These are phyloP conservation scores for Pectinophora gossypiella DNA, from an alignment of 1,140 invertebrate genomes.

Conservation along the genomic window DNA sequence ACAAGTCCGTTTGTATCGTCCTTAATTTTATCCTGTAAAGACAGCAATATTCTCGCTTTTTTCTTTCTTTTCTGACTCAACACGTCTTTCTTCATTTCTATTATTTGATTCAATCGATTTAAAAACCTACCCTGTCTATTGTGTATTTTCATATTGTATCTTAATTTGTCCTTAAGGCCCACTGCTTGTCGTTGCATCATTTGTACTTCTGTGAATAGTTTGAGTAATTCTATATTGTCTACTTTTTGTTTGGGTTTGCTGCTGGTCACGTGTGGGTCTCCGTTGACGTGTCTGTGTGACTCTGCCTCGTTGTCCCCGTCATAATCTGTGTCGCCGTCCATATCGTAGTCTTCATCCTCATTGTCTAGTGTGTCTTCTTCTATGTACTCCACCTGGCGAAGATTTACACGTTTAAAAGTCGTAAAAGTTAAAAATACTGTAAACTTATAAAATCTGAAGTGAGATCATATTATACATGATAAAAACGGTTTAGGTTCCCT, in stretches of 20 bases:
- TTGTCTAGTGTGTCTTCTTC: slow-evolving; percentile 60
- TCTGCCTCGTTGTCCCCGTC: slow-evolving; percentile 25
- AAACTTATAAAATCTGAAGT: too few species aligned
- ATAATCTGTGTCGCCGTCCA: slow-evolving; percentile 24
- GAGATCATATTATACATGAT: too few species aligned
- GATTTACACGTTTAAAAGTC: too few species aligned
- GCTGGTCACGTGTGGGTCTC: slow-evolving; percentile 12
- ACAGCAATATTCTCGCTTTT: slow-evolving; percentile 54
- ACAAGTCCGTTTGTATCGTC: slow-evolving; percentile 61
- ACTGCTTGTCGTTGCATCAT: slow-evolving; percentile 54
- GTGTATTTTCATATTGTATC: slow-evolving; percentile 45
- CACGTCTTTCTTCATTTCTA: slow-evolving; percentile 54
- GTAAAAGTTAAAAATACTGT: too few species aligned
- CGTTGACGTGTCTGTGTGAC: slow-evolving; percentile 4
- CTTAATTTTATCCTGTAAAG: slow-evolving; percentile 64
- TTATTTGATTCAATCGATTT: slow-evolving; percentile 42
- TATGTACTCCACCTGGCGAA: slow-evolving; percentile 71
- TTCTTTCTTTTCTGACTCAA: slow-evolving; percentile 59
- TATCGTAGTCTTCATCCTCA: slow-evolving; percentile 29
- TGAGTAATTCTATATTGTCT: slow-evolving; percentile 45
- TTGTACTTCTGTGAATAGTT: slow-evolving; percentile 62
- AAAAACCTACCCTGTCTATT: slow-evolving; percentile 47
- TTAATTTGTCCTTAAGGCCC: slow-evolving; percentile 46
- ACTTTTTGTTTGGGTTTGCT: slow-evolving; percentile 17
- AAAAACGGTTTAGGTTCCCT: too few species aligned